Evolutionary conservation across 2,888 invertebrate genomes (phyloP), one percentile per base, ranked within the genome.

Genomic region (Venustoraphidia nigricollis): DNA sequence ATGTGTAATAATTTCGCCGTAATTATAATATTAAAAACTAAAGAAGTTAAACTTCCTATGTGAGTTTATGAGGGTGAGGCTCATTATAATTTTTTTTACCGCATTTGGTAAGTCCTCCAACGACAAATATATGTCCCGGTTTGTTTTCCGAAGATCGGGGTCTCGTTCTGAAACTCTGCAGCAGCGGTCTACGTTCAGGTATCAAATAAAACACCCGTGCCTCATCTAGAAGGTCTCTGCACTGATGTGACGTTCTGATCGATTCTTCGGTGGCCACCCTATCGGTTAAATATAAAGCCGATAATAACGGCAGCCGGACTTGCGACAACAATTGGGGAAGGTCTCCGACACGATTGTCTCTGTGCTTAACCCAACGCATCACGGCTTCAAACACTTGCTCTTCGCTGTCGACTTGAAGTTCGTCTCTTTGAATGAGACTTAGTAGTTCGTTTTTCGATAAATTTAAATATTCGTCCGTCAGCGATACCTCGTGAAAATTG

Each of bases 131-230:
- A 58, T 84, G 79, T 0, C 90, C 90, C 54, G 81, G 77, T 14
- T 84, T 74, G 56, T 71, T 73, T 61, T 81, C 81, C 56, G 84
- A 84, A 55, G 80, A 79, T 34, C 91, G 73, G 9, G 85, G 84
- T 50, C 82, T 73, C 2, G 83, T 83, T 55, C 83, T 75, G 62
- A 84, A 86, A 51, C 83, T 83, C 60, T 84, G 84, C 52, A 89
- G 66, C 41, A 85, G 62, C n/a, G 79, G 75, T 8, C 89, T 70
- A 52, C 90, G 69, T 63, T 91, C 89, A 2, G 91, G 92, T 73
- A 92, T 82, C 50, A 91, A 67, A 64, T 90, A 87, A 64, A 84
- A 92, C 60, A 90, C 89, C 62, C 85, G 77, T 1, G 91, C 91
- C 66, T 90, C 91, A 63, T 92, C 91, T 46, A 92, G 63, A 43